Evolutionary conservation across 23 tunicate species (phyloP).

Genomic region (Halocynthia roretzi): DNA sequence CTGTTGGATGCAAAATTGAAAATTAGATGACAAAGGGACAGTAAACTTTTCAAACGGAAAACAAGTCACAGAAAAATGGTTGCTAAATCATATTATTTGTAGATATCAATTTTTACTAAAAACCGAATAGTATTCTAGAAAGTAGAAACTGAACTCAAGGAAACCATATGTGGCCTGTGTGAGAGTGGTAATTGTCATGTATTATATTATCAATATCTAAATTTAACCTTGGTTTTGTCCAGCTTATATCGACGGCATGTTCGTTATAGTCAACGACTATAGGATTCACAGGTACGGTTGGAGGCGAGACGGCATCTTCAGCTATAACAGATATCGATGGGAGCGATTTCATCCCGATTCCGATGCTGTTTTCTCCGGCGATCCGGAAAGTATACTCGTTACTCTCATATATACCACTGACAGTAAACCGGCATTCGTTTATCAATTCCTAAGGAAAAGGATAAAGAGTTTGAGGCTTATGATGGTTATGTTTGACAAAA

Average conservation of each 20-base stretch:
- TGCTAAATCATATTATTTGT: no score
- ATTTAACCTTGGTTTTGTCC: constrained; percentile 48
- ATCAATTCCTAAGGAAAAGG: constrained; percentile 39
- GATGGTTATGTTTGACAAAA: neutral
- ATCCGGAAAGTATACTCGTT: constrained; percentile 92
- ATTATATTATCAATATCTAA: no score
- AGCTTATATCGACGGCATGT: constrained; percentile 45
- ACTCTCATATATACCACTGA: constrained; percentile 69
- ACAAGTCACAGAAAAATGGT: no score
- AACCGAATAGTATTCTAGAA: no score
- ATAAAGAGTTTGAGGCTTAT: neutral
- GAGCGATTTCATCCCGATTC: constrained; percentile 44
- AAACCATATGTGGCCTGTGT: no score
- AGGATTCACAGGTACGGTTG: constrained; percentile 65
- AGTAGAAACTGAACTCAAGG: no score
- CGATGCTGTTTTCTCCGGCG: constrained; percentile 88
- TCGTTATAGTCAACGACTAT: constrained; percentile 51
- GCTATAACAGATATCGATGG: constrained; percentile 67
- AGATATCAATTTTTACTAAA: no score
- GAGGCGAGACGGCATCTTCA: constrained; percentile 58
- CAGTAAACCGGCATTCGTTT: constrained; percentile 67
- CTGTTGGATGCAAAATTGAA: no score
- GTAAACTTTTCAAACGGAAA: no score
- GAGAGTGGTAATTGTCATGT: no score
- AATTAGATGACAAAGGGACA: no score